phyloP scores from a whole-genome alignment of 2,113 vertebrate species.

The Albula glossodonta region DNA sequence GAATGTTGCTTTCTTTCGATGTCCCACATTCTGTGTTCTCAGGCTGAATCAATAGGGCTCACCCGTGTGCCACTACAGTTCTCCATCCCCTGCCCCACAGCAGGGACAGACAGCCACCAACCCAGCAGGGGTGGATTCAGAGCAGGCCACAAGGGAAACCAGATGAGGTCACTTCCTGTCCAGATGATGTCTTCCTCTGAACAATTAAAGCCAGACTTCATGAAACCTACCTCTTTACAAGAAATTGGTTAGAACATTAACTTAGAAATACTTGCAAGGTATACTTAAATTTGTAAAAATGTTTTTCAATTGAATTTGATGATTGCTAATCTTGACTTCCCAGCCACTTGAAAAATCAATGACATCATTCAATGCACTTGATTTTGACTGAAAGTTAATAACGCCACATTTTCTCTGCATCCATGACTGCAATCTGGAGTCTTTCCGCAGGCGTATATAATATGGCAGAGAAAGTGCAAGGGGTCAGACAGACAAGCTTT shows the following conservation, averaged over 20 bases:
- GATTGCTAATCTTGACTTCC: no score
- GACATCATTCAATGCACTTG: no score
- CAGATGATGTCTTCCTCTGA: neutral
- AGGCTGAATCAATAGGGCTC: neutral
- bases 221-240: neutral
- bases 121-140: neutral
- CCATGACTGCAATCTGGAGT: no score
- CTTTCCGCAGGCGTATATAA: no score
- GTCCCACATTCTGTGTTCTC: neutral
- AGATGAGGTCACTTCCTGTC: neutral
- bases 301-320: no score
- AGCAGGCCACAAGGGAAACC: neutral
- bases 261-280: neutral
- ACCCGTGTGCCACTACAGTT: neutral
- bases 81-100: neutral
- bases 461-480: no score
- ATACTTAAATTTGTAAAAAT: no score
- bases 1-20: neutral
- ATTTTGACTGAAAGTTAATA: no score
- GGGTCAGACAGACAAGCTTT: no score
- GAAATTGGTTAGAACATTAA: neutral
- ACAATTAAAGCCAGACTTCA: neutral
- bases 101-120: neutral
- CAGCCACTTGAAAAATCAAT: no score
- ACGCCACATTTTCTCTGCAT: no score